Evolutionary conservation across 1,140 invertebrate genomes (phyloP), one percentile per base, ranked within the genome.

Genomic region (Pseudomyrmex dendroicus): DNA sequence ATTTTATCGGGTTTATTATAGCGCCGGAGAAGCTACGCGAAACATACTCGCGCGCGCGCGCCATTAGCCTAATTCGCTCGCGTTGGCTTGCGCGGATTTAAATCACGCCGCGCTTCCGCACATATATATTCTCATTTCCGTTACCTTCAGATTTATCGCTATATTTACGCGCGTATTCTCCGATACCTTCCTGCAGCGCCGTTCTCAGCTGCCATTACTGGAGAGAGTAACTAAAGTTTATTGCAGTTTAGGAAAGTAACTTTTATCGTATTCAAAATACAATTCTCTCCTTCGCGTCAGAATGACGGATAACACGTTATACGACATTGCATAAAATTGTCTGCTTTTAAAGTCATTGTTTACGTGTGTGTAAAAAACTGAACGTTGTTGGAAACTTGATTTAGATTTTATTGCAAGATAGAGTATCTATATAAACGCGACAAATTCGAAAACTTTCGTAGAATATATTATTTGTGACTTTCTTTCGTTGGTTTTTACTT

Each of bases 11-110:
- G 12, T 80, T 80, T 80, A 70, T 72, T 50, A 48, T 72, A 59
- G 56, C 8, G 46, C 35, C 17, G 12, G 15, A 70, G 52, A 54
- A 35, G 35, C 35, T 35, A 35, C 35, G 54, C 63, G 64, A 77
- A 54, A 68, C n/a, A 66, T 17, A 20, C 50, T 77, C 62, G 76
- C 54, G 35, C 35, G 35, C 35, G 35, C 35, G 5, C 35, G 17
- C 76, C 76, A 80, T 80, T 80, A 80, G 66, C 56, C 66, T 70
- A 72, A 80, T 80, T 80, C 66, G 48, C 76, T 70, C 61, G 61
- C 61, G 25, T n/a, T 59, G 44, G 64, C 44, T 70, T 54, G 52
- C 10, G 64, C 66, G 52, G 56, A 80, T 78, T 78, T 78, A 70
- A 72, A 80, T 80, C 66, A 72, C 25, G 54, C 20, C n/a, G 54